phyloP scores from a whole-genome alignment of 2,888 invertebrate genomes.

The Drosophila anceps region DNA sequence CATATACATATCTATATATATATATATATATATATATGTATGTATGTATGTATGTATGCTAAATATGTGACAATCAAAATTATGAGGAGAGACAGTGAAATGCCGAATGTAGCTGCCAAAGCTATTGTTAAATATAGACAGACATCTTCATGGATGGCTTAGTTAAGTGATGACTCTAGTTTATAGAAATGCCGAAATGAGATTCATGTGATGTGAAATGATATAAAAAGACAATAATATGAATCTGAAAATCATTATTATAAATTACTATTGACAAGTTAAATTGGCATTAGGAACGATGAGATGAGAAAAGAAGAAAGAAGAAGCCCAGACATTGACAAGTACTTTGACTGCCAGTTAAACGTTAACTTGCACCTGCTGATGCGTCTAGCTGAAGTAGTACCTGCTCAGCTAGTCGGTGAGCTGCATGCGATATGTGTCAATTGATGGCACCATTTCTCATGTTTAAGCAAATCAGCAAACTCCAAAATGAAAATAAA shows the following conservation, averaged over 20 bases:
- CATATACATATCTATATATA: neutral
- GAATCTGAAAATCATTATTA: neutral
- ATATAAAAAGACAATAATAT: neutral
- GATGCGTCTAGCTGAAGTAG: constrained; percentile 15
- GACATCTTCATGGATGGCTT: neutral
- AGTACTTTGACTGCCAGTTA: neutral
- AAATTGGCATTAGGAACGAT: too few species aligned
- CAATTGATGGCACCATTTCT: constrained; percentile 67
- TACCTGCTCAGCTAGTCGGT: constrained; percentile 29
- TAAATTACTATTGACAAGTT: neutral
- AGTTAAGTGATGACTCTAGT: too few species aligned
- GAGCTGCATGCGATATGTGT: constrained; percentile 53
- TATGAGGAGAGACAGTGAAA: neutral
- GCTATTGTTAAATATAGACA: neutral
- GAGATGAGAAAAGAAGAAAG: neutral
- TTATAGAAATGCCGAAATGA: too few species aligned
- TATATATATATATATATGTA: too few species aligned
- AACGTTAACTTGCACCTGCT: constrained; percentile 32
- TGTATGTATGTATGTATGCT: too few species aligned
- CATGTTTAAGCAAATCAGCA: constrained; percentile 66
- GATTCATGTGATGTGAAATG: neutral
- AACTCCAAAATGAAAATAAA: constrained; percentile 23
- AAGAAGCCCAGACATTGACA: neutral
- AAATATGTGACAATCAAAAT: neutral
- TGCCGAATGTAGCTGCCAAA: neutral